These are phyloP conservation scores for Nymphalis io DNA, from an alignment of 1,140 invertebrate species.

Conservation along the genomic window DNA sequence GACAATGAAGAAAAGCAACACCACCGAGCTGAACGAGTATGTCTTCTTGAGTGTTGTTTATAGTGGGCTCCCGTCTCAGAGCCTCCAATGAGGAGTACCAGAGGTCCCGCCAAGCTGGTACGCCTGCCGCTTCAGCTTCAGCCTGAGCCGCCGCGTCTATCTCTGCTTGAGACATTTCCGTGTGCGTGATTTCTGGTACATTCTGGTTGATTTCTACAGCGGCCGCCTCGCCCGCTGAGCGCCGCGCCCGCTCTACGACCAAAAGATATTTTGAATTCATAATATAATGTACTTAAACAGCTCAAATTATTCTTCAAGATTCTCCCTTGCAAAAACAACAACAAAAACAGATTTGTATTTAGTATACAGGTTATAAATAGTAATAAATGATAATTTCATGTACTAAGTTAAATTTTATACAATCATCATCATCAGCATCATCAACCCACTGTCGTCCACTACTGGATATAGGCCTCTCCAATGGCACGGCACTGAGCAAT, in stretches of 20 bases:
- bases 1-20: conserved; percentile 90
- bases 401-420: too few relatives aligned
- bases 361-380: too few relatives aligned
- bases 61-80: conserved; percentile 81
- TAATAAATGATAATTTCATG: too few relatives aligned
- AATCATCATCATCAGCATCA: too few relatives aligned
- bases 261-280: not conserved
- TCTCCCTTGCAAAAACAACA: too few relatives aligned
- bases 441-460: too few relatives aligned
- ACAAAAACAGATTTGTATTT: too few relatives aligned
- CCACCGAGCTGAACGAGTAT: conserved; percentile 90
- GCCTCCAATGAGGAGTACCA: conserved; percentile 84
- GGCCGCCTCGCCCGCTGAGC: conserved; percentile 38
- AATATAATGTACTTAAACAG: not conserved
- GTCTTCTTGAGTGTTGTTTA: conserved; percentile 82
- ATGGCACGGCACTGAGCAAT: too few relatives aligned
- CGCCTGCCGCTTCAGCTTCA: conserved; percentile 53
- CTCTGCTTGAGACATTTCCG: conserved; percentile 36
- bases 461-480: too few relatives aligned
- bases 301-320: too few relatives aligned
- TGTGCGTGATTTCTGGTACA: conserved; percentile 22
- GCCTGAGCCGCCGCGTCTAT: conserved; percentile 46
- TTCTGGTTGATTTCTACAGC: conserved; percentile 23
- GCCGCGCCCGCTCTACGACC: conserved; percentile 27
- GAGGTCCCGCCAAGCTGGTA: conserved; percentile 81